phyloP scores from a whole-genome alignment of 2,113 vertebrate genomes.

The Daubentonia madagascariensis region DNA sequence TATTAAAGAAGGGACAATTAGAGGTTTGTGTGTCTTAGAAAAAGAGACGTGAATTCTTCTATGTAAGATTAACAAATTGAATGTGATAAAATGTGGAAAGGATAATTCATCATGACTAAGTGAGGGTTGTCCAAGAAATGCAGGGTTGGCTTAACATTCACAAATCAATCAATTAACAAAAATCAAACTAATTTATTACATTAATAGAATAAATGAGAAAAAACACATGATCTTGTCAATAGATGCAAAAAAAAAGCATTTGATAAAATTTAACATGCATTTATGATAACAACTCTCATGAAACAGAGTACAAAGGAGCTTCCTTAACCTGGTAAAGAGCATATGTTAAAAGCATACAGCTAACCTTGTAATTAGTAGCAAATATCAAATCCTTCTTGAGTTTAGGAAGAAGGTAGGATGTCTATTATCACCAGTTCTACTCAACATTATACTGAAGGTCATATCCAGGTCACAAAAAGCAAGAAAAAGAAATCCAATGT shows the following conservation, averaged over 20 bases:
- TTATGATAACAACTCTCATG: neutral
- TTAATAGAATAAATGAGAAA: neutral
- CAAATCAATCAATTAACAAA: neutral
- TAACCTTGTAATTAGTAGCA: neutral
- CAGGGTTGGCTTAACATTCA: neutral
- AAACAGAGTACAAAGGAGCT: neutral
- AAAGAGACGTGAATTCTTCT: slow-evolving; percentile 7
- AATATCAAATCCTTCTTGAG: neutral
- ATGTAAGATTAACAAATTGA: slow-evolving; percentile 13
- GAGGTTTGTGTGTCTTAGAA: neutral
- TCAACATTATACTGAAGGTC: neutral
- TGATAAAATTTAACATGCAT: neutral
- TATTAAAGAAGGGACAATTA: neutral
- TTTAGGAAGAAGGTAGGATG: neutral
- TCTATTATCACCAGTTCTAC: neutral
- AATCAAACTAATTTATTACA: neutral
- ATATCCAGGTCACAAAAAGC: neutral
- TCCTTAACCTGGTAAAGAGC: neutral
- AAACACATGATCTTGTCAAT: neutral
- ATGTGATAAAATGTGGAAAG: neutral
- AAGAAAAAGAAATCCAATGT: neutral
- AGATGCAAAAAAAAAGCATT: neutral
- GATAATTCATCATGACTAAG: neutral
- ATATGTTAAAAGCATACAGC: neutral
- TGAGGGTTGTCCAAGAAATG: neutral